A percentile compares a stretch with the other conserved stretches of the same genome.
Conservation (phyloP, 2,113 vertebrate species). For the Bambusicola thoracicus region DNA sequence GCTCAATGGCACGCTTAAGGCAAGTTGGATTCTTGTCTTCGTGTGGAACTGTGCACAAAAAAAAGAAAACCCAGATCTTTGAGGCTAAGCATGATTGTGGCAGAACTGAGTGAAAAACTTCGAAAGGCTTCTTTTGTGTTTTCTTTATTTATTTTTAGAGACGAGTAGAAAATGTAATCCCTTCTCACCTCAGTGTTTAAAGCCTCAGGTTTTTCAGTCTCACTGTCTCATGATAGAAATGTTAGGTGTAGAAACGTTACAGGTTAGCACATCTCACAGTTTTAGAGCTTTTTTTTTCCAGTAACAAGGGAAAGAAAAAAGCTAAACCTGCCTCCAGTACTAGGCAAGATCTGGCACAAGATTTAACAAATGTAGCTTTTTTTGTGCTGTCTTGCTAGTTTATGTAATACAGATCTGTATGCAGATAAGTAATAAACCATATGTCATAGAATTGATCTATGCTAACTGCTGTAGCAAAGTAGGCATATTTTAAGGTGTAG, state of each 20-base stretch:
- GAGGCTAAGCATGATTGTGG: not conserved
- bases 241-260: not conserved
- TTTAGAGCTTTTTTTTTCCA: fast-evolving
- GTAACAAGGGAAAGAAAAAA: not conserved
- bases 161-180: not conserved
- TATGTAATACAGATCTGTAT: not conserved
- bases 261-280: not conserved
- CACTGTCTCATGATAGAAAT: not conserved
- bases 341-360: not conserved
- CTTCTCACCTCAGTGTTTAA: not conserved
- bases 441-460: not conserved
- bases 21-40: not conserved
- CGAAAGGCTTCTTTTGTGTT: not conserved
- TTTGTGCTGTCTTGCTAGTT: not conserved
- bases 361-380: not conserved
- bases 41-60: not conserved
- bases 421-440: not conserved
- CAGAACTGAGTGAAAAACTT: not conserved
- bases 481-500: slow-evolving; percentile 33
- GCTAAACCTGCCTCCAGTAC: not conserved
- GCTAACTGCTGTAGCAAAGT: not conserved
- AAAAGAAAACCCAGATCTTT: not conserved
- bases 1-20: not conserved
- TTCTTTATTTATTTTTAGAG: not conserved
- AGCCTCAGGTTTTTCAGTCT: not conserved